phyloP scores from a whole-genome alignment of 2,797 vertebrate species.

The Pantherophis alleghaniensis region DNA sequence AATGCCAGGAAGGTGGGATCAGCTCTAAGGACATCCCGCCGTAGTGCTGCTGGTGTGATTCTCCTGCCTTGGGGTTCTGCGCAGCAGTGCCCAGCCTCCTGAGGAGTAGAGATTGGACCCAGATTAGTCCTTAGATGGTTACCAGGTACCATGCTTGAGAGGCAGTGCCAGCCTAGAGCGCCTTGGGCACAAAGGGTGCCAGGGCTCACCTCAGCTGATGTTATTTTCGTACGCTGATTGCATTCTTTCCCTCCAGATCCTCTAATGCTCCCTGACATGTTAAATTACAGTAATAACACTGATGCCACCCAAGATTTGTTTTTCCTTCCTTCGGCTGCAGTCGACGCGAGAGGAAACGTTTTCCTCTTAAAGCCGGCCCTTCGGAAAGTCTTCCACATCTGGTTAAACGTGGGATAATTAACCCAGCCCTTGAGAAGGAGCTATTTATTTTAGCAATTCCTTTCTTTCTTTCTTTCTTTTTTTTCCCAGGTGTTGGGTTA shows the following conservation, averaged over 20 bases:
- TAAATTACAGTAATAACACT: constrained; percentile 16
- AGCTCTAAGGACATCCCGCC: accelerated
- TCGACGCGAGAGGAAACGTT: constrained; percentile 1
- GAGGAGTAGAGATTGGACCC: not conserved
- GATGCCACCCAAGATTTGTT: constrained; percentile 19
- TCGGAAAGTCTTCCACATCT: not conserved
- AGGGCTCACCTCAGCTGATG: not conserved
- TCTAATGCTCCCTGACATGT: constrained; percentile 25
- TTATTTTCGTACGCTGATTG: not conserved
- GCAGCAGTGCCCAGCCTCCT: not conserved
- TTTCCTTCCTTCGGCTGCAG: not conserved
- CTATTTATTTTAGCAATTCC: not conserved
- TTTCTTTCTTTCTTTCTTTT: not conserved
- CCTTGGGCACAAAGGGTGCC: not conserved
- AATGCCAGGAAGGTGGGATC: too few relatives aligned
- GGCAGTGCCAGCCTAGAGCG: not conserved
- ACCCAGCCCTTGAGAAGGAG: not conserved
- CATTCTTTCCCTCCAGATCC: not conserved
- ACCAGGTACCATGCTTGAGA: not conserved
- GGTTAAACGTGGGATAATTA: constrained; percentile 3
- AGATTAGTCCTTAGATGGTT: not conserved
- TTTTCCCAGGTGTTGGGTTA: not conserved
- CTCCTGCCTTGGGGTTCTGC: not conserved
- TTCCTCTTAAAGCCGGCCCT: not conserved
- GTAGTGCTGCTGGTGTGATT: not conserved